Conservation (phyloP, 2,797 vertebrate species). For the Helicolenus hilgendorfi region DNA sequence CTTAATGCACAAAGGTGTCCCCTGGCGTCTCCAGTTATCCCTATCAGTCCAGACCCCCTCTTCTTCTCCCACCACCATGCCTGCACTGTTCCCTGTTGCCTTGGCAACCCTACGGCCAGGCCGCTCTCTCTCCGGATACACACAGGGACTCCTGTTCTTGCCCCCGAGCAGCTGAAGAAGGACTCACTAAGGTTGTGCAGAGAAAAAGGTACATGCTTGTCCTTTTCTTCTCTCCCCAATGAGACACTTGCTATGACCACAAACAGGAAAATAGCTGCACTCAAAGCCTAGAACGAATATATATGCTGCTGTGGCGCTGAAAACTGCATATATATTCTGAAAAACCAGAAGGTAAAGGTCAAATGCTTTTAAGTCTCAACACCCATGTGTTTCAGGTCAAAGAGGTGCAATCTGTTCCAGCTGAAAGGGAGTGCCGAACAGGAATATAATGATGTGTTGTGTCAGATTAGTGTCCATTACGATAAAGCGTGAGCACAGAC, state of each 20-base stretch:
- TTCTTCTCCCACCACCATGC: conserved; percentile 78
- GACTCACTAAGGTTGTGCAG: conserved; percentile 69
- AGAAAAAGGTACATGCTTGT: conserved; percentile 67
- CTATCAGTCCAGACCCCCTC: conserved; percentile 72
- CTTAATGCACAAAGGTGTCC: conserved; percentile 83
- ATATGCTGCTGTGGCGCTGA: background rate
- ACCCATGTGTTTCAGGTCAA: background rate
- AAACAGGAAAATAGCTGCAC: conserved; percentile 15
- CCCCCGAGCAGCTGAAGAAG: conserved; percentile 79
- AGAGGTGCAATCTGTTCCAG: background rate
- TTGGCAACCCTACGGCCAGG: conserved; percentile 81
- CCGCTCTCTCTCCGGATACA: conserved; percentile 71
- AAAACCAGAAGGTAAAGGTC: conserved; percentile 17
- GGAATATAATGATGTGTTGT: background rate
- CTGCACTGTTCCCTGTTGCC: conserved; percentile 86
- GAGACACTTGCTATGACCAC: conserved; percentile 31
- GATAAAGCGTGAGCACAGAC: background rate
- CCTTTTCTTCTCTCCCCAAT: conserved; percentile 48
- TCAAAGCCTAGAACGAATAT: conserved; percentile 15
- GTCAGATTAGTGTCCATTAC: background rate
- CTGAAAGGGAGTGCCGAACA: background rate
- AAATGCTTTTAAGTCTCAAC: conserved; percentile 1
- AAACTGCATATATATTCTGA: conserved; percentile 8
- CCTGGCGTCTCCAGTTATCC: conserved; percentile 78
- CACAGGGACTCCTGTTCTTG: conserved; percentile 82